A percentile compares a stretch with the other conserved stretches of the same genome.
Conservation (phyloP, 1,140 invertebrate genomes). For the Andricus grossulariae region DNA sequence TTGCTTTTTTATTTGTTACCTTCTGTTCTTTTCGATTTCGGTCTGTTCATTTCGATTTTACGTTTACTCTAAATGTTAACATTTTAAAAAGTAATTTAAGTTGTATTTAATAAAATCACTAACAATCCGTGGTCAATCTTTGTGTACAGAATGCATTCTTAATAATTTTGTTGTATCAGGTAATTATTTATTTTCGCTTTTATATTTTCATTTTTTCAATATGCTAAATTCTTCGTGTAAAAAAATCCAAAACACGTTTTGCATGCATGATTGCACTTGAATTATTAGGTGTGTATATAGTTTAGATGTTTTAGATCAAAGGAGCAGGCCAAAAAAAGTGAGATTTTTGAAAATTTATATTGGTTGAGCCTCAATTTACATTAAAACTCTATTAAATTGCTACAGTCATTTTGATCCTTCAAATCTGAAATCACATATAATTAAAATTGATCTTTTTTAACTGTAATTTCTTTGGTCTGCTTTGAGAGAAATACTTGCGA, state of each 20-base stretch:
- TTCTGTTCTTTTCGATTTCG: neutral
- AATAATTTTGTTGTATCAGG: constrained; percentile 6
- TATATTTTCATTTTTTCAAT: constrained; percentile 2
- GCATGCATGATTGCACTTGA: constrained; percentile 10
- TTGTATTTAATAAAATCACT: neutral
- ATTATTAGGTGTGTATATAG: neutral
- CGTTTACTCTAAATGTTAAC: neutral
- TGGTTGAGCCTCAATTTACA: neutral
- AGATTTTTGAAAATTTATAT: neutral
- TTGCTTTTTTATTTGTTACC: constrained; percentile 17
- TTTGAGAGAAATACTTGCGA: constrained; percentile 7
- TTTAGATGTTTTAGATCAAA: neutral
- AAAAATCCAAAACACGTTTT: neutral
- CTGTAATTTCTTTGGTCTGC: neutral
- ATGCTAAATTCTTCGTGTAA: neutral
- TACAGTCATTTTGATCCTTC: too few species aligned
- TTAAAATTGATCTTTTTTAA: neutral
- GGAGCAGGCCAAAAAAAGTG: constrained; percentile 14
- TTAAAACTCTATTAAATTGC: too few species aligned
- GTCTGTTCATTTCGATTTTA: neutral
- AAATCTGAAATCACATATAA: too few species aligned
- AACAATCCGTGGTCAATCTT: neutral
- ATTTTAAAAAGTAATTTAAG: neutral
- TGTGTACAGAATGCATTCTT: neutral
- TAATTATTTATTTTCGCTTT: constrained; percentile 22